Percentiles rank a stretch among this genome's conserved stretches.
These are phyloP conservation scores for human DNA, from an alignment of 2,113 vertebrate genomes.

Conservation along the genomic window DNA sequence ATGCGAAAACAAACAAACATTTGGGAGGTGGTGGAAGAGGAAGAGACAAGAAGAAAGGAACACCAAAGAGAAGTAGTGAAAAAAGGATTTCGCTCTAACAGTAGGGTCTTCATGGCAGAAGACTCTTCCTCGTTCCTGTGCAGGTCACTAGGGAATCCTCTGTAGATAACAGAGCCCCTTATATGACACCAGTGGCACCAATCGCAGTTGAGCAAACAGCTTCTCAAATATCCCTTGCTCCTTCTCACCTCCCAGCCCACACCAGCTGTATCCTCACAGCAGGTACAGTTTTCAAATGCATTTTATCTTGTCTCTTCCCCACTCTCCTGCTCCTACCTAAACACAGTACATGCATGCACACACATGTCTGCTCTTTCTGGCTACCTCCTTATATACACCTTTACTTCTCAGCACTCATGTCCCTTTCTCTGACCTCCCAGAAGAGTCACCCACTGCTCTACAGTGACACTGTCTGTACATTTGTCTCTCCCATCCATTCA, in stretches of 20 bases:
- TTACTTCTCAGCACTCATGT: background rate
- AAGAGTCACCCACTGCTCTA: background rate
- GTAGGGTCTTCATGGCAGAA: background rate
- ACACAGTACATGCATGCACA: background rate
- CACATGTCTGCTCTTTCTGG: background rate
- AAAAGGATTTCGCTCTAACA: background rate
- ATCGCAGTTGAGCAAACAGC: background rate
- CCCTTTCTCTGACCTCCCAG: background rate
- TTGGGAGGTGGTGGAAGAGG: background rate
- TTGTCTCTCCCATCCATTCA: background rate
- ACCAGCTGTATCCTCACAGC: background rate
- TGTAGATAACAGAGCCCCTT: background rate
- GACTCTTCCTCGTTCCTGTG: background rate
- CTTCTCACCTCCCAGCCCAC: background rate
- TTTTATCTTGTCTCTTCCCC: background rate
- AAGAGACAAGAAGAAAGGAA: background rate
- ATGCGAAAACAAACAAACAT: background rate
- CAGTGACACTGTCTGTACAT: too few species aligned
- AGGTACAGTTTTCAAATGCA: background rate
- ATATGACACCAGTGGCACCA: background rate
- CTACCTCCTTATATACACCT: background rate
- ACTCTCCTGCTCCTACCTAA: background rate
- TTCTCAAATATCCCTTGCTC: background rate
- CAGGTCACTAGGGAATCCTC: background rate
- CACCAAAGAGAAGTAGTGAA: background rate